phyloP scores from a whole-genome alignment of 2,888 invertebrate genomes.

The Fabriciana adippe region DNA sequence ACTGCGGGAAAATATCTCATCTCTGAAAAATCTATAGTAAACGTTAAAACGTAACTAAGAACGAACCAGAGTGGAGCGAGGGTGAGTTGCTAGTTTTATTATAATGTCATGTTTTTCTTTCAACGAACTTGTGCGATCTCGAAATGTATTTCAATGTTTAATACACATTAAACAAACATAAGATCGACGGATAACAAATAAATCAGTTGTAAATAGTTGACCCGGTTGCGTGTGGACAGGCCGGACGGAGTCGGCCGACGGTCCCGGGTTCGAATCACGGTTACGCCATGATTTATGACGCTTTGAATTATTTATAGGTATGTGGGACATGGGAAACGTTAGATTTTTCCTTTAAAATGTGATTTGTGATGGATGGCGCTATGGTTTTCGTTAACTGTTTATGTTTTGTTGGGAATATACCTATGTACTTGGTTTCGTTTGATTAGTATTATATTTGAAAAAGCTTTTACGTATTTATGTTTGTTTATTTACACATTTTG shows the following conservation, averaged over 20 bases:
- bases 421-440: not conserved
- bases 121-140: not conserved
- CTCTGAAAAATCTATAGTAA: too few relatives aligned
- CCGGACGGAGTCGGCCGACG: conserved; percentile 8
- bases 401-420: not conserved
- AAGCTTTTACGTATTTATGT: too few relatives aligned
- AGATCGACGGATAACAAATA: conserved; percentile 18
- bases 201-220: conserved; percentile 34
- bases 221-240: conserved; percentile 27
- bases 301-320: conserved; percentile 33
- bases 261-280: conserved; percentile 38
- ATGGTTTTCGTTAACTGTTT: not conserved
- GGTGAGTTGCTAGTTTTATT: too few relatives aligned
- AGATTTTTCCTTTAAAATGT: conserved; percentile 12
- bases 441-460: too few relatives aligned
- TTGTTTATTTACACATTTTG: too few relatives aligned
- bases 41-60: too few relatives aligned
- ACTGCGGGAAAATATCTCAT: too few relatives aligned
- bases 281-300: conserved; percentile 33
- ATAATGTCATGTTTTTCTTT: conserved; percentile 6
- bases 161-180: conserved; percentile 11
- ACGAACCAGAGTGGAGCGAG: too few relatives aligned
- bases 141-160: conserved; percentile 13
- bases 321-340: conserved; percentile 28
- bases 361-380: not conserved